phyloP scores from a whole-genome alignment of 2,888 invertebrate species.

The Piscicola geometra region DNA sequence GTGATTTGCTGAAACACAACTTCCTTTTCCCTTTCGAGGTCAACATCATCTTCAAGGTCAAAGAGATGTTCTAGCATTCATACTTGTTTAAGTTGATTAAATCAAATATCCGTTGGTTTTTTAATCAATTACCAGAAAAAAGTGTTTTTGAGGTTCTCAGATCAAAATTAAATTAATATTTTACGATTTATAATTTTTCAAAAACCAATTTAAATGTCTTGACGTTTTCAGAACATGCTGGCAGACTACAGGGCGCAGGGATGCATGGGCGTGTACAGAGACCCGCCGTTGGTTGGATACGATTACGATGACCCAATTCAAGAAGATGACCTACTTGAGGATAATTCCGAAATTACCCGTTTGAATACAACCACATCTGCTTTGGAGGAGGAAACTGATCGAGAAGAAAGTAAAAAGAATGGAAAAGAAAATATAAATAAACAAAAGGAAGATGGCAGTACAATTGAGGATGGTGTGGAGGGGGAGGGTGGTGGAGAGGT shows the following conservation, averaged over 20 bases:
- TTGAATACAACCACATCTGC: too few relatives aligned
- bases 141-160: too few relatives aligned
- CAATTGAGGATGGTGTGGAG: too few relatives aligned
- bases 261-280: conserved; percentile 58
- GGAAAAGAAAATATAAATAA: conserved; percentile 1
- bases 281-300: background rate
- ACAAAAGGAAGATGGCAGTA: too few relatives aligned
- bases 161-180: too few relatives aligned
- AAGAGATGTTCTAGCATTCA: too few relatives aligned
- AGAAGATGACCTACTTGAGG: background rate
- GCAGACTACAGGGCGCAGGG: conserved; percentile 84
- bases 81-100: background rate
- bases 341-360: background rate
- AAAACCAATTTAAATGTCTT: background rate
- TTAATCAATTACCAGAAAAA: too few relatives aligned
- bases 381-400: background rate
- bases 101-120: background rate
- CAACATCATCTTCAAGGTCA: conserved; percentile 5
- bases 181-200: background rate
- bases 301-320: background rate
- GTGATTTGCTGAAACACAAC: conserved; percentile 5
- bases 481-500: conserved; percentile 35
- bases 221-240: conserved; percentile 65
- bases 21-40: background rate
- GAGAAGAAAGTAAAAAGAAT: background rate